Evolutionary conservation across 2,797 vertebrate species (phyloP).

Genomic region (Acrossocheilus fasciatus): DNA sequence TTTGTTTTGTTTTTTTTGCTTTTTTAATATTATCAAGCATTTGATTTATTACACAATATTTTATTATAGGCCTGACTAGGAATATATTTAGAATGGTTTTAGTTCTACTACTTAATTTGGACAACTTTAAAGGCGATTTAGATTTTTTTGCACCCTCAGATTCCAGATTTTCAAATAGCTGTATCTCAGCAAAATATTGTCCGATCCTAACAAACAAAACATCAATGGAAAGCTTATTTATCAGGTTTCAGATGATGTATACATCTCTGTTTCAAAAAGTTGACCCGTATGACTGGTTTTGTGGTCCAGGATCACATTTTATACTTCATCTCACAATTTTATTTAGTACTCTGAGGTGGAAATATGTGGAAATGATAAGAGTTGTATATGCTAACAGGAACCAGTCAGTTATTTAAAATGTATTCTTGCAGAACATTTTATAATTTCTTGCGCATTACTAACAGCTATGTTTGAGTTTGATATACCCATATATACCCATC

Average conservation of each 20-base stretch:
- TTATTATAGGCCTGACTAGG: neutral
- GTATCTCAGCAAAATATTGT: neutral
- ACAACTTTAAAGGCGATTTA: too few relatives aligned
- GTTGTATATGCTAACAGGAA: neutral
- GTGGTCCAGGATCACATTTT: neutral
- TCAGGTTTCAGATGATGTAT: neutral
- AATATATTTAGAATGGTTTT: neutral
- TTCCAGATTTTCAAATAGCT: neutral
- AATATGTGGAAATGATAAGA: neutral
- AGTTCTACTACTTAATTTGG: neutral
- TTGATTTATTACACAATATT: neutral
- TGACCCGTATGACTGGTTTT: too few relatives aligned
- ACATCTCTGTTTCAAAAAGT: neutral
- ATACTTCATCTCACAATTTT: neutral
- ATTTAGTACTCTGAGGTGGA: neutral
- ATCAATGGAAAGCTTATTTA: neutral
- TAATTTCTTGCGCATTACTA: neutral
- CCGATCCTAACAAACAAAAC: neutral
- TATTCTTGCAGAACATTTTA: neutral
- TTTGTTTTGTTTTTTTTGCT: neutral
- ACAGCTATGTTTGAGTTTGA: neutral
- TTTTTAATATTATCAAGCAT: neutral
- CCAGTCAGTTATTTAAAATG: neutral
- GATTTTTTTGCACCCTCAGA: neutral
- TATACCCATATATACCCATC: neutral